Conservation (phyloP, 2,888 invertebrate genomes). For the Tuta absoluta region DNA sequence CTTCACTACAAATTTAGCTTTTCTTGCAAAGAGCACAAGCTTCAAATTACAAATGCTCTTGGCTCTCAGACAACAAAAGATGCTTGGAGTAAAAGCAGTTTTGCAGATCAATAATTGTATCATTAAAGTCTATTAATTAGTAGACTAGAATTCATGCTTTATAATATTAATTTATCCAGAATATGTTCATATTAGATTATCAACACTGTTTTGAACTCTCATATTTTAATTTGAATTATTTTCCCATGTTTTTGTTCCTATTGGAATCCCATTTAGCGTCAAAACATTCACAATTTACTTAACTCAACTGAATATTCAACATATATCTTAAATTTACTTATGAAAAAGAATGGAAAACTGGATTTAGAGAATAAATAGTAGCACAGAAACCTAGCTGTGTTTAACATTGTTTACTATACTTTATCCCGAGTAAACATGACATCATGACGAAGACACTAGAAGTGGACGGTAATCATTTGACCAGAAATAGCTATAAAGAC, state of each 20-base stretch:
- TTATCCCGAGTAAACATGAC: too few relatives aligned
- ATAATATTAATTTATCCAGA: too few relatives aligned
- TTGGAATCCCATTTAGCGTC: background rate
- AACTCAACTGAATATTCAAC: background rate
- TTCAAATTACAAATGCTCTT: background rate
- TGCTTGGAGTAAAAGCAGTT: background rate
- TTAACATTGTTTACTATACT: too few relatives aligned
- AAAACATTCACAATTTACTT: background rate
- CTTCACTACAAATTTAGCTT: background rate
- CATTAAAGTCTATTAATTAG: background rate
- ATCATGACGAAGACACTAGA: too few relatives aligned
- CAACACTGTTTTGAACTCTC: too few relatives aligned
- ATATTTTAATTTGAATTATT: too few relatives aligned
- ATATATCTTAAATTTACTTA: background rate
- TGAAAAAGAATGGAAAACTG: too few relatives aligned
- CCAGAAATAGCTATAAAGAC: constrained; percentile 44
- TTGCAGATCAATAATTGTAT: constrained; percentile 1
- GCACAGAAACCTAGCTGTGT: too few relatives aligned
- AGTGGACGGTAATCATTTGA: too few relatives aligned
- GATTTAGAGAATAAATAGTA: too few relatives aligned
- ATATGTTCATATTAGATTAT: too few relatives aligned
- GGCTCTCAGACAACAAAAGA: constrained; percentile 13
- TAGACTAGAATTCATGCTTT: background rate
- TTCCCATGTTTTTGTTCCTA: background rate
- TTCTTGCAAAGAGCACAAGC: background rate